Conservation (phyloP, 2,888 invertebrate genomes). For the Piscicola geometra region DNA sequence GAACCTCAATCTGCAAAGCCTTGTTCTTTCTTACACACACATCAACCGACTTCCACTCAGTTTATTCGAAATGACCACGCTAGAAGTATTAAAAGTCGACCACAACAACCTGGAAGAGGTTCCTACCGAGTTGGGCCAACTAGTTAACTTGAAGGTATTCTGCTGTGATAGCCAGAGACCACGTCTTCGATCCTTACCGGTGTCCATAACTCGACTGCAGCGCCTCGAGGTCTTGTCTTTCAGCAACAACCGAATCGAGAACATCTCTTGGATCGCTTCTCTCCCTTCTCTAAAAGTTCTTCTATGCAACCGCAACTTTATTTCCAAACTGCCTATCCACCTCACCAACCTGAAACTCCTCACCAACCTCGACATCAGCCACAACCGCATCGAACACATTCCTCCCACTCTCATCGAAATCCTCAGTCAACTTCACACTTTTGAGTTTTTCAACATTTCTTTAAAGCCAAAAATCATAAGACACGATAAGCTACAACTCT, state of each 20-base stretch:
- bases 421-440: constrained; percentile 41
- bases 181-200: constrained; percentile 42
- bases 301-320: constrained; percentile 43
- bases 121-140: constrained; percentile 43
- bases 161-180: constrained; percentile 45
- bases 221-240: constrained; percentile 44
- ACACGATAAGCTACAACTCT: constrained; percentile 40
- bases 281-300: constrained; percentile 41
- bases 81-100: constrained; percentile 45
- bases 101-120: constrained; percentile 44
- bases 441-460: constrained; percentile 45
- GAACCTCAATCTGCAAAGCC: constrained; percentile 39
- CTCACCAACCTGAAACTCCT: constrained; percentile 42
- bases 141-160: constrained; percentile 41
- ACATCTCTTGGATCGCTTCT: constrained; percentile 42
- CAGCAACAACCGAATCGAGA: constrained; percentile 45
- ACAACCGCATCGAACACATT: constrained; percentile 45
- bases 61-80: constrained; percentile 42
- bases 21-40: constrained; percentile 44
- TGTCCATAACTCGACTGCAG: constrained; percentile 41
- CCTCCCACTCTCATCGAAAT: constrained; percentile 43
- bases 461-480: constrained; percentile 42
- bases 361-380: constrained; percentile 44
- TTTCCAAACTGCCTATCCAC: constrained; percentile 43
- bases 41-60: constrained; percentile 41